Evolutionary conservation across 2,113 vertebrate genomes (phyloP).

Genomic region (Octodon degus): DNA sequence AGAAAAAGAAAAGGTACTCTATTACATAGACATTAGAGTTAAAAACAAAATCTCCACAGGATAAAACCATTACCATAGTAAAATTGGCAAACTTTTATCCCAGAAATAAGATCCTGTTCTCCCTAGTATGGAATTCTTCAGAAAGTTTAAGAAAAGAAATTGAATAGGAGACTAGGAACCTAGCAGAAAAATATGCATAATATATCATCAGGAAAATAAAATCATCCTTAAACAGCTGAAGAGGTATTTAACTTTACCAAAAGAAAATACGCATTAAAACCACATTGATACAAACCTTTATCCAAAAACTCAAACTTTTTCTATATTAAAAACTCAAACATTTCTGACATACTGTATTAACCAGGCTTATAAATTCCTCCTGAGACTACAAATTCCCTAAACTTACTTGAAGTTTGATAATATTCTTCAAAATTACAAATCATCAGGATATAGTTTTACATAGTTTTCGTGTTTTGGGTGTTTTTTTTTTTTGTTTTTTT

Average conservation of each 20-base stretch:
- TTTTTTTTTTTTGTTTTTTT: no score
- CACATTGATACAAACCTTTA: background rate
- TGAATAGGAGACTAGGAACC: background rate
- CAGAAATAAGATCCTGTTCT: slow-evolving; percentile 36
- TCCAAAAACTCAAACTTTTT: background rate
- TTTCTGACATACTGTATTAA: background rate
- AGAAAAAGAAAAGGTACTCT: slow-evolving; percentile 42
- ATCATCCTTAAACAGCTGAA: background rate
- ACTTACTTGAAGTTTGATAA: background rate
- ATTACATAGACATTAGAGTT: background rate
- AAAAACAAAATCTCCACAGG: background rate
- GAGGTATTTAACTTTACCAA: background rate
- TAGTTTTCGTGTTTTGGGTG: background rate
- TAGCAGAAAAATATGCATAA: background rate
- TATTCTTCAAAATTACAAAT: slow-evolving; percentile 44
- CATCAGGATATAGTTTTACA: background rate
- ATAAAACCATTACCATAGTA: background rate
- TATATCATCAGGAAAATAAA: background rate
- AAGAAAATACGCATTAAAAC: background rate
- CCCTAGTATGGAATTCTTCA: background rate
- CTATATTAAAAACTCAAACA: slow-evolving; percentile 9
- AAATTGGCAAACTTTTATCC: background rate
- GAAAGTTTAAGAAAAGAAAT: background rate
- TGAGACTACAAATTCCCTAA: slow-evolving; percentile 7
- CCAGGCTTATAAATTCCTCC: background rate